Evolutionary conservation across 2,797 vertebrate genomes (phyloP).

Genomic region (Sitta carolinensis): DNA sequence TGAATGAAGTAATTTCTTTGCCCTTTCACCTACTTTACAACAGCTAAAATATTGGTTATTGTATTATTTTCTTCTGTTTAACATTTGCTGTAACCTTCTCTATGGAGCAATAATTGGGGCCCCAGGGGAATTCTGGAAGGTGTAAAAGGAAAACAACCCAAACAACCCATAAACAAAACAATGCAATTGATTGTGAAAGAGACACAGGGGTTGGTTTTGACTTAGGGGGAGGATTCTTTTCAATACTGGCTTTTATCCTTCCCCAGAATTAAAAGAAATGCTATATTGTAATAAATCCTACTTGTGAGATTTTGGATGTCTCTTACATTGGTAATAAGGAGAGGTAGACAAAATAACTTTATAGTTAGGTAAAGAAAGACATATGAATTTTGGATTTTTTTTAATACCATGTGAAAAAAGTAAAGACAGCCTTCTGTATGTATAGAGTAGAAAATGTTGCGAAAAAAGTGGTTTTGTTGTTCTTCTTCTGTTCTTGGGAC

Average conservation of each 20-base stretch:
- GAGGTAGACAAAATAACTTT: background rate
- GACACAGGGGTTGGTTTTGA: background rate
- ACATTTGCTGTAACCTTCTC: background rate
- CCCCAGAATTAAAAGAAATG: background rate
- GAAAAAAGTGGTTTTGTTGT: background rate
- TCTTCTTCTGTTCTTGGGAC: background rate
- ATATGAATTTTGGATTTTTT: background rate
- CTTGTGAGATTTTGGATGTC: background rate
- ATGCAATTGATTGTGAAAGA: background rate
- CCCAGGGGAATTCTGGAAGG: background rate
- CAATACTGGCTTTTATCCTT: background rate
- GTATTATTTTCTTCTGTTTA: background rate
- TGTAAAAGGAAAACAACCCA: background rate
- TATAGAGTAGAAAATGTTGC: background rate
- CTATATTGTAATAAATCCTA: background rate
- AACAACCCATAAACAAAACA: background rate
- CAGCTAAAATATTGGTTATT: background rate
- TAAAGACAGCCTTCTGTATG: background rate
- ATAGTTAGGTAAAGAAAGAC: background rate
- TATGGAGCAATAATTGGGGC: background rate
- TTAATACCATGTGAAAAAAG: background rate
- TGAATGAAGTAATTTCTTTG: background rate
- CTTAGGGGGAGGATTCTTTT: background rate
- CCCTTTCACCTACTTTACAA: background rate
- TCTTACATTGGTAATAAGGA: background rate